phyloP scores from a whole-genome alignment of 2,113 vertebrate genomes.

The Heterochromis multidens region DNA sequence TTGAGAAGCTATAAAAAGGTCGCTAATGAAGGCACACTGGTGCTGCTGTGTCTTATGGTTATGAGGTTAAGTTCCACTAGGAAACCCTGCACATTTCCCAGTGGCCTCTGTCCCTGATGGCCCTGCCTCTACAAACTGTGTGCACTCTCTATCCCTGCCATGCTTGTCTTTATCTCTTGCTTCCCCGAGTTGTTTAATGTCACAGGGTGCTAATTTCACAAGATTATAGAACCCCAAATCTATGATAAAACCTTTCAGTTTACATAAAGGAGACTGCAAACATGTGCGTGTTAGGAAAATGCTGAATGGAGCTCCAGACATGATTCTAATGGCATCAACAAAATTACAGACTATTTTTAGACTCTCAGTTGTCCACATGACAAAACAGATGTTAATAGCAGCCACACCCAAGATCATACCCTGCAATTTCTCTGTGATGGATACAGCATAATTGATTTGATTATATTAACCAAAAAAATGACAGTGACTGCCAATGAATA shows the following conservation, averaged over 20 bases:
- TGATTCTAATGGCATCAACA: neutral
- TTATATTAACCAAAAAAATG: neutral
- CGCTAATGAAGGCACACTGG: slow-evolving; percentile 45
- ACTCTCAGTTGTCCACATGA: neutral
- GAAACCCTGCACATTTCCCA: slow-evolving; percentile 46
- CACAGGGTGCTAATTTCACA: slow-evolving; percentile 13
- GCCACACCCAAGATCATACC: neutral
- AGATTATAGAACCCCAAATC: neutral
- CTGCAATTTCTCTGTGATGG: neutral
- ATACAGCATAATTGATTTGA: slow-evolving; percentile 1
- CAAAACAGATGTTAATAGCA: neutral
- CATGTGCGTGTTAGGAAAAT: slow-evolving; percentile 10
- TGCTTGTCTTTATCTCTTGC: neutral
- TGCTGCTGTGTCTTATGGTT: slow-evolving; percentile 35
- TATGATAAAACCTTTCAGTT: slow-evolving; percentile 6
- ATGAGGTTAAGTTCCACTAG: slow-evolving; percentile 51
- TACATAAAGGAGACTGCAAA: neutral
- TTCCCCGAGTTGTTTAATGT: slow-evolving; percentile 4
- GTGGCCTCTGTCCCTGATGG: slow-evolving; percentile 12
- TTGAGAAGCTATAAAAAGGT: slow-evolving; percentile 62
- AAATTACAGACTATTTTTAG: slow-evolving; percentile 33
- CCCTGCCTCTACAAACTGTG: neutral
- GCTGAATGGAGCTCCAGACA: neutral
- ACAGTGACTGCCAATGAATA: neutral
- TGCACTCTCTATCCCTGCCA: neutral